A percentile compares a stretch with the other conserved stretches of the same genome.
Evolutionary conservation across 2,113 vertebrate genomes (phyloP).

Genomic region (Semicossyphus pulcher): DNA sequence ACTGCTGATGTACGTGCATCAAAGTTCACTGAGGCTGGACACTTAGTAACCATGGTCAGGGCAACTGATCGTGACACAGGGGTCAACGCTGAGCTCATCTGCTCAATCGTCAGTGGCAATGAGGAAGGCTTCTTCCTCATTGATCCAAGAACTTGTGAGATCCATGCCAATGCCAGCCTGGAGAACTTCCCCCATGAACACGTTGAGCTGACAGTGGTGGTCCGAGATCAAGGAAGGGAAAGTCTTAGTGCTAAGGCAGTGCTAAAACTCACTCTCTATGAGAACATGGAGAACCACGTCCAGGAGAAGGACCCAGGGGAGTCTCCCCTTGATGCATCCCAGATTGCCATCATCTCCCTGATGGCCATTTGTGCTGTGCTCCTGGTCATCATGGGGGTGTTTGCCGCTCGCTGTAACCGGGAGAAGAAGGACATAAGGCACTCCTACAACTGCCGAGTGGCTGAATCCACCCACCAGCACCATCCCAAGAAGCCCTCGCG

Average conservation of each 20-base stretch:
- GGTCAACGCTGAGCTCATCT: conserved; percentile 93
- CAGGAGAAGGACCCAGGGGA: conserved; percentile 80
- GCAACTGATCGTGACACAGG: conserved; percentile 94
- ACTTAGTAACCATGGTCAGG: conserved; percentile 87
- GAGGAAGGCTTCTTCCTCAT: conserved; percentile 91
- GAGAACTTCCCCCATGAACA: conserved; percentile 85
- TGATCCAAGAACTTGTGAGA: conserved; percentile 91
- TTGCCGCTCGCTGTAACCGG: conserved; percentile 90
- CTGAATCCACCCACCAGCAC: conserved; percentile 95
- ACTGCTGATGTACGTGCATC: conserved; percentile 90
- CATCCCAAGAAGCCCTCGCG: conserved; percentile 94
- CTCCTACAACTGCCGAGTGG: conserved; percentile 97
- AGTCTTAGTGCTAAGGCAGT: conserved; percentile 91
- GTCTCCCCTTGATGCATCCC: conserved; percentile 86
- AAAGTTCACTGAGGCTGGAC: conserved; percentile 88
- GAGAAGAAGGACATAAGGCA: conserved; percentile 94
- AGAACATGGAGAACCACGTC: conserved; percentile 87
- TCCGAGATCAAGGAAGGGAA: conserved; percentile 92
- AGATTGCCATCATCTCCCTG: conserved; percentile 93
- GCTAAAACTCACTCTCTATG: conserved; percentile 86
- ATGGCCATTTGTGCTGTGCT: conserved; percentile 89
- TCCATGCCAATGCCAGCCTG: conserved; percentile 91
- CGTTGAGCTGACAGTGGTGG: conserved; percentile 87
- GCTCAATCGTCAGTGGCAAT: conserved; percentile 89
- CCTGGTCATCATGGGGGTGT: conserved; percentile 94